Base-by-base conservation (phyloP, 2,113 vertebrate genomes). In the Myrmecobius fasciatus region DNA sequence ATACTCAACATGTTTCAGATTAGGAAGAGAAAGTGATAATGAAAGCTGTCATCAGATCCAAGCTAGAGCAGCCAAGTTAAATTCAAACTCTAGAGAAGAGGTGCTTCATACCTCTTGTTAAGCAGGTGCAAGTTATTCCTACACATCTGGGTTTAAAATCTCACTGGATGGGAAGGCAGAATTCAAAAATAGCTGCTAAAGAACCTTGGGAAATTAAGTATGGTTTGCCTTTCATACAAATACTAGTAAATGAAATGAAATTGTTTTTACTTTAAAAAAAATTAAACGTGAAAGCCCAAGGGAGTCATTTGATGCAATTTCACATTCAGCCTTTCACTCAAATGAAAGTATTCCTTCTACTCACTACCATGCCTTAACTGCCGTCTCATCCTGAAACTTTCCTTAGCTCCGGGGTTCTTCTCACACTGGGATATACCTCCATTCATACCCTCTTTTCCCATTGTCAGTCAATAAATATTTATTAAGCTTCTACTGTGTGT, bases 141-240 rank as follows among this genome's bases (percentile, higher is more conserved):
- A 67, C 43, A 92, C 10, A 89, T 12, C 48, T 91, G n/a, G 83
- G 46, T 17, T 90, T 89, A 89, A 53, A 52, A 48, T 53, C 60
- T 8, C 75, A 31, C 94, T 53, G 53, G 53, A 53, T 54, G 90
- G 56, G n/a, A 48, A 52, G 46, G 89, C 91, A 53, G 1, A 11
- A 52, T 31, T 36, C 46, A n/a, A n/a, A 83, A 83, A 47, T 3
- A n/a, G 51, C 92, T 26, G 28, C 17, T 56, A 12, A 43, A 47
- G 91, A 54, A 92, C 67, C 36, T 20, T 2, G 89, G 43, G 89
- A 60, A 46, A 5, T 46, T 92, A 8, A 36, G 47, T 49, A 90
- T 52, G 26, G 20, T 95, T 96, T 92, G 89, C 8, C 89, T 46
- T 89, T 51, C 60, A 25, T 54, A 6, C 91, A 26, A 89, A 53